These are phyloP conservation scores for Halcyon smyrnensis DNA, from an alignment of 2,797 vertebrate species.

Conservation along the genomic window DNA sequence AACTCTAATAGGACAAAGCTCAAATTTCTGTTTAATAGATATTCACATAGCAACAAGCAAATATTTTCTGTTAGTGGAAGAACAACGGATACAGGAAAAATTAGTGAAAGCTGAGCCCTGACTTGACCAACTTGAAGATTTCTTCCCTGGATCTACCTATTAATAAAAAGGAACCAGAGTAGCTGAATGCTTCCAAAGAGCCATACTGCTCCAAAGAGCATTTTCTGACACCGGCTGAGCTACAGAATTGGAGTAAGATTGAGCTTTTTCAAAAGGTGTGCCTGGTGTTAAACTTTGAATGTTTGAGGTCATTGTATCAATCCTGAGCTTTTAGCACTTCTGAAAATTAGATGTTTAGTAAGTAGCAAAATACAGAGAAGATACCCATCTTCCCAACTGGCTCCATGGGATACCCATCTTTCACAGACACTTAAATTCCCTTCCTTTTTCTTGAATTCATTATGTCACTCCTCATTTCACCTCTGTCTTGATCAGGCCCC, in stretches of 20 bases:
- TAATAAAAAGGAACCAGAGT: background rate
- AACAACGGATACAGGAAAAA: background rate
- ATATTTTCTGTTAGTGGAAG: background rate
- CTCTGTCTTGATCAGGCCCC: background rate
- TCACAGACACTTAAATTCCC: background rate
- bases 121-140: background rate
- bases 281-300: background rate
- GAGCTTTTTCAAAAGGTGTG: background rate
- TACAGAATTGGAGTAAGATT: background rate
- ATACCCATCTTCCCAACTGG: background rate
- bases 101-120: background rate
- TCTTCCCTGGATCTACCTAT: background rate
- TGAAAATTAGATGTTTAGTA: background rate
- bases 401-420: background rate
- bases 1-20: background rate
- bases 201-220: background rate
- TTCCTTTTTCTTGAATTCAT: background rate
- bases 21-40: background rate
- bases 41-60: slow-evolving; percentile 35
- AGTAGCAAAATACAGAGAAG: background rate
- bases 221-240: background rate
- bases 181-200: background rate
- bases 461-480: background rate
- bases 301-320: background rate
- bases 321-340: background rate